Conservation (phyloP, 2,113 vertebrate genomes). For the Uria aalge region DNA sequence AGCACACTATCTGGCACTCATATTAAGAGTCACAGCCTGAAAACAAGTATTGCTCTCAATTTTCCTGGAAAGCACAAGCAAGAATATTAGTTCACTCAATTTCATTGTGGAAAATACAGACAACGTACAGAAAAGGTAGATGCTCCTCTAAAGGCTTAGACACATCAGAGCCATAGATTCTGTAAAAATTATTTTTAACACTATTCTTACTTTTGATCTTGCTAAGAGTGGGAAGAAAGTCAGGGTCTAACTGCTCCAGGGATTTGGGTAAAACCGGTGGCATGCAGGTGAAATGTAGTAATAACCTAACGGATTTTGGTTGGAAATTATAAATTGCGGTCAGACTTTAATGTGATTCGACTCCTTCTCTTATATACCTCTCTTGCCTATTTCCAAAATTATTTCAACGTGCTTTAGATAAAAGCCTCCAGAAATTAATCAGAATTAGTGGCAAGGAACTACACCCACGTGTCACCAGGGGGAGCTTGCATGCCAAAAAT, state of each 20-base stretch:
- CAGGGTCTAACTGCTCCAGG: background rate
- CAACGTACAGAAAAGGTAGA: background rate
- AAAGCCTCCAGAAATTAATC: background rate
- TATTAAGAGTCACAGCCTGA: background rate
- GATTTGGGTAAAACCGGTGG: accelerated
- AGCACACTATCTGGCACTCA: background rate
- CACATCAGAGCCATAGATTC: background rate
- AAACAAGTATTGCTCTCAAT: background rate
- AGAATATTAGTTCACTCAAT: background rate
- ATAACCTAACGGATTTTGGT: background rate
- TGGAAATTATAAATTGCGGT: background rate
- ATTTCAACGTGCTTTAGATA: background rate
- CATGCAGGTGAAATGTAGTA: background rate
- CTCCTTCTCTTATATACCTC: background rate
- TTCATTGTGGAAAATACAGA: background rate
- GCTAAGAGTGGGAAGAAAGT: background rate
- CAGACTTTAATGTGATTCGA: background rate
- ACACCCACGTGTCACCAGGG: slow-evolving; percentile 26
- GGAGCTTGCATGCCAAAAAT: slow-evolving; percentile 50
- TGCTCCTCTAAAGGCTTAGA: background rate
- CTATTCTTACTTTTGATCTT: background rate
- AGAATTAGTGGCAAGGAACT: background rate
- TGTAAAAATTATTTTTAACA: background rate
- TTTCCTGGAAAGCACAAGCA: background rate
- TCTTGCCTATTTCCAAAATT: background rate